Evolutionary conservation across 1,140 invertebrate species (phyloP), one percentile per base, ranked within the genome.

Genomic region (Lasaia peninsularis): DNA sequence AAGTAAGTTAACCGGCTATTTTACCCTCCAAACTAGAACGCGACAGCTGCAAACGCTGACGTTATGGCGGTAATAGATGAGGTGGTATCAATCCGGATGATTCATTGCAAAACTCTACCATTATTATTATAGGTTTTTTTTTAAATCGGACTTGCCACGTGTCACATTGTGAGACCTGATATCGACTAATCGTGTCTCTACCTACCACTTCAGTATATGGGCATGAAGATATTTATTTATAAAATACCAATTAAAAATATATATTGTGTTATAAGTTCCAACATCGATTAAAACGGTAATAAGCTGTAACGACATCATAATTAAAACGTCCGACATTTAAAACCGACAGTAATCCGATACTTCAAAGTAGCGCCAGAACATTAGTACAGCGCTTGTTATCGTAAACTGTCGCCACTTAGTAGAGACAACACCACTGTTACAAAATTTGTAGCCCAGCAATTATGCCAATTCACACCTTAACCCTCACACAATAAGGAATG

Each of bases 301-400:
- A 40, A 40, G 35, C 35, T 44, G 12, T 60, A 60, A 40, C 40
- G 52, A 12, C 34, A 54, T 49, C 52, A 60, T 54, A 54, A 49
- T 52, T 16, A 24, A 60, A 60, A 35, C 49, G 52, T 54, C n/a
- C 48, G 14, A 50, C 49, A 60, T 48, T 32, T 21, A 28, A 8
- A 50, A 37, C 21, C 52, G 31, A 14, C 32, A 60, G 40, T 44
- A 44, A 44, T 16, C 10, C 40, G 18, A 44, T 44, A 44, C 40
- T 44, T 44, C 40, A 44, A 44, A 44, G 40, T 44, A 44, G 20
- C 40, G 18, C 40, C 40, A n/a, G 40, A 18, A 44, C 40, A 44
- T 44, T 44, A 20, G 16, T 21, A 44, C 40, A 44, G 11, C 40
- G 40, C 44, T 48, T 48, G 44, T 48, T 48, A 48, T 48, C 44